Percentiles rank a stretch among this genome's conserved stretches.
Evolutionary conservation across 2,797 vertebrate genomes (phyloP).

Genomic region (Etheostoma perlongum): DNA sequence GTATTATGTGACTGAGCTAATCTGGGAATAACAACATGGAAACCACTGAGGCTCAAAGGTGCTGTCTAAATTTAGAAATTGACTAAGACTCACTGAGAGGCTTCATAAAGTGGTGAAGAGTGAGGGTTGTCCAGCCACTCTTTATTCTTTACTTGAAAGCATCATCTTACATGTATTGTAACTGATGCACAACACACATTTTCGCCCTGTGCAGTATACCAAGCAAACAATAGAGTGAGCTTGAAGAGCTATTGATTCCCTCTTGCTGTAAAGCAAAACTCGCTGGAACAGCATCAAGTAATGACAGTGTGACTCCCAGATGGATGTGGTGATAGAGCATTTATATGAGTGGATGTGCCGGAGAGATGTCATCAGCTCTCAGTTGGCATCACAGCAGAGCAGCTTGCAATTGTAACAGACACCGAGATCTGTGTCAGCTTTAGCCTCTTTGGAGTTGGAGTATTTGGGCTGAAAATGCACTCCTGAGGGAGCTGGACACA

Average conservation of each 20-base stretch:
- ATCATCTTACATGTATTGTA: background rate
- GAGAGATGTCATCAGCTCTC: conserved; percentile 51
- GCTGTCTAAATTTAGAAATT: conserved; percentile 34
- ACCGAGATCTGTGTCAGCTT: conserved; percentile 62
- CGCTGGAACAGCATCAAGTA: conserved; percentile 31
- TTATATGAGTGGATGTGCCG: conserved; percentile 47
- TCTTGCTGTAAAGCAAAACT: conserved; percentile 33
- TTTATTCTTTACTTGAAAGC: conserved; percentile 25
- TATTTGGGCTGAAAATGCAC: conserved; percentile 51
- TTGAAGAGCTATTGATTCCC: conserved; percentile 26
- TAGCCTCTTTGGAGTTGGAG: conserved; percentile 47
- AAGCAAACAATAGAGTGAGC: conserved; percentile 32
- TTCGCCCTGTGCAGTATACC: conserved; percentile 23
- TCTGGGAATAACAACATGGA: conserved; percentile 20
- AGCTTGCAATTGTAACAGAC: conserved; percentile 63
- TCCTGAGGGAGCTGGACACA: conserved; percentile 53
- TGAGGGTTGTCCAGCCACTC: background rate
- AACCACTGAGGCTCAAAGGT: conserved; percentile 13
- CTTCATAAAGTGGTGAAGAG: conserved; percentile 6
- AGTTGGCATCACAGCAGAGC: conserved; percentile 56
- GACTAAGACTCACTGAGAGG: conserved; percentile 10
- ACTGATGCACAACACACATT: conserved; percentile 10
- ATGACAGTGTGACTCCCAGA: conserved; percentile 42
- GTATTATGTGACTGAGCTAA: conserved; percentile 27
- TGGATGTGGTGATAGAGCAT: conserved; percentile 49